Evolutionary conservation across 2,888 invertebrate genomes (phyloP).

Genomic region (Nysson spinosus): DNA sequence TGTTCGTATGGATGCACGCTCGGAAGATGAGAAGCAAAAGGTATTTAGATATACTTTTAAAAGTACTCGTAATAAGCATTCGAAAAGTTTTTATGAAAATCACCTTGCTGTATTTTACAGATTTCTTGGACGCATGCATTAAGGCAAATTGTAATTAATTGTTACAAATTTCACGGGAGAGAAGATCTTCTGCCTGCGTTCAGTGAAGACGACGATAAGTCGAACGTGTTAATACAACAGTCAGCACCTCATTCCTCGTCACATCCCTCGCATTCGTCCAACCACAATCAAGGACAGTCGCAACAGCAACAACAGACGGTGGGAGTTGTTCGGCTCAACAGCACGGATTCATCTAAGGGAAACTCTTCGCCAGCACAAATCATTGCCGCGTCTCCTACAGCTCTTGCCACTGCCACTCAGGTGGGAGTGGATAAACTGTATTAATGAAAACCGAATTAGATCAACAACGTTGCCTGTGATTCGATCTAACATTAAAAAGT

Average conservation of each 20-base stretch:
- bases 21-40: slow-evolving; percentile 98
- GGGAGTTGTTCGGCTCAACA: slow-evolving; percentile 75
- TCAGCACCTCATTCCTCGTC: slow-evolving; percentile 74
- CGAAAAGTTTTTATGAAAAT: neutral
- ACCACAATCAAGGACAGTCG: slow-evolving; percentile 67
- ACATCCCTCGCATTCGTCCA: slow-evolving; percentile 65
- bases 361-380: slow-evolving; percentile 77
- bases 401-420: slow-evolving; percentile 76
- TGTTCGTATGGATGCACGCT: slow-evolving; percentile 96
- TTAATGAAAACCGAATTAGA: slow-evolving; percentile 39
- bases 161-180: slow-evolving; percentile 98
- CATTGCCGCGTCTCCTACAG: slow-evolving; percentile 74
- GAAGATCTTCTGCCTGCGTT: slow-evolving; percentile 97
- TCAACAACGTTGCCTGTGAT: slow-evolving; percentile 29
- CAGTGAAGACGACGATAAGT: slow-evolving; percentile 93
- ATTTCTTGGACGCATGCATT: slow-evolving; percentile 99
- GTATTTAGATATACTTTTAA: slow-evolving; percentile 78
- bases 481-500: neutral
- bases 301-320: slow-evolving; percentile 74
- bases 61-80: neutral
- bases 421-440: slow-evolving; percentile 73
- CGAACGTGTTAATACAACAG: slow-evolving; percentile 80
- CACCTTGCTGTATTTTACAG: slow-evolving; percentile 77
- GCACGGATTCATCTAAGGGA: slow-evolving; percentile 77
- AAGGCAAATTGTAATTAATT: slow-evolving; percentile 97